Evolutionary conservation across 2,797 vertebrate species (phyloP), one percentile per base, ranked within the genome.

Genomic region (Danio albolineatus): DNA sequence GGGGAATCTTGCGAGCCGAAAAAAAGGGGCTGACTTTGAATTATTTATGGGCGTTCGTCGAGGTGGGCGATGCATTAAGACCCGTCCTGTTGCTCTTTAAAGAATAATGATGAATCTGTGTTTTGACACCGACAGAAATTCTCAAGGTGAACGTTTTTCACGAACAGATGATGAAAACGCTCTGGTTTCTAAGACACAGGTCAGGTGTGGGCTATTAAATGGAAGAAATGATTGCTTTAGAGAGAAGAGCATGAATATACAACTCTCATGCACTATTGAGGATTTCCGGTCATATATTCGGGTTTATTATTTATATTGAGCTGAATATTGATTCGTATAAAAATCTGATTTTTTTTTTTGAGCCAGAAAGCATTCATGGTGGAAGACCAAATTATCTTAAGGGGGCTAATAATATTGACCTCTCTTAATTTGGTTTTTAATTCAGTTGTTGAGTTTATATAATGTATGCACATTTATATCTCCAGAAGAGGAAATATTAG

Each of bases 1-100:
- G 92, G 38, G 44, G 28, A 73, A 73, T 19, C 43, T 38, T 39
- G 14, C 5, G 5, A 46, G 19, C 19, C 59, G 54, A 17, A 59
- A 56, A 71, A 1, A 28, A 28, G 2, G 39, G 41, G 19, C 8
- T 0, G 17, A 10, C 10, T 19, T 28, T 57, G 64, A 56, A 77
- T 69, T 77, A 78, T 78, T 78, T 16, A 61, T 51, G 17, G 36
- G 9, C 10, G 8, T 51, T 60, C 10, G 19, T 21, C 28, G 14
- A 67, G 62, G 16, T 62, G n/a, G 21, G 13, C 17, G 10, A 38
- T 36, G 17, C 61, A 43, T 77, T 57, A 39, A 59, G 21, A 66
- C 41, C 10, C 10, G 64, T 60, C 53, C 54, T 78, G 41, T 78
- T 69, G 10, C 43, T 59, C 53, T 48, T 39, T 57, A 67, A 69